Percentiles rank a stretch among this genome's conserved stretches.
Conservation (phyloP, 1,140 invertebrate genomes). For the Neoseiulus cucumeris region DNA sequence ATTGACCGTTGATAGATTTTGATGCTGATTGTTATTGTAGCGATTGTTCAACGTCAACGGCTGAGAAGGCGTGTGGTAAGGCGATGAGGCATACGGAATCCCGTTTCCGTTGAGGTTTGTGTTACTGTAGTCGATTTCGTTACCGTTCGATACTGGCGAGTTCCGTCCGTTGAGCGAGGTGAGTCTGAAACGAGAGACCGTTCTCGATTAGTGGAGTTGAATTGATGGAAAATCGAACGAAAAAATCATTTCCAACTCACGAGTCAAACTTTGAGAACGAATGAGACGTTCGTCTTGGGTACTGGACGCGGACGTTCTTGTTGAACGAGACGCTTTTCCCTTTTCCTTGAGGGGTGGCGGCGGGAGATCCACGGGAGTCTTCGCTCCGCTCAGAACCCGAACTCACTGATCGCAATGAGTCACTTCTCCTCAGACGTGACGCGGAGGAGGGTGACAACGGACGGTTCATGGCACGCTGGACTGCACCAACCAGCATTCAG, state of each 20-base stretch:
- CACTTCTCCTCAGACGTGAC: constrained; percentile 5
- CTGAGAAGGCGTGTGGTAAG: neutral
- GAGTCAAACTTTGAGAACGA: constrained; percentile 7
- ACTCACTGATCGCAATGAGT: constrained; percentile 3
- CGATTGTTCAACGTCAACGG: neutral
- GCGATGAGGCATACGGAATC: constrained; percentile 1
- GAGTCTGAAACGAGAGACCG: neutral
- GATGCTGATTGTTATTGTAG: neutral
- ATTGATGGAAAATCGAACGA: too few species aligned
- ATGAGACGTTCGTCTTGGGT: neutral
- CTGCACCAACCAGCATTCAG: too few species aligned
- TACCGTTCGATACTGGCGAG: neutral
- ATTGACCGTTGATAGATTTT: neutral
- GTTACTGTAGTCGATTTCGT: constrained; percentile 10
- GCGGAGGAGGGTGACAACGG: constrained; percentile 8
- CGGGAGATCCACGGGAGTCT: neutral
- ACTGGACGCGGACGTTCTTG: constrained; percentile 7
- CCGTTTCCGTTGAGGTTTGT: constrained; percentile 1
- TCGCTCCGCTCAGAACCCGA: neutral
- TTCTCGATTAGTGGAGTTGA: too few species aligned
- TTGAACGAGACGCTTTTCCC: constrained; percentile 9
- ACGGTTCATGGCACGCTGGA: too few species aligned
- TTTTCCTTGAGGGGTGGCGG: neutral
- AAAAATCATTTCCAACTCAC: too few species aligned
- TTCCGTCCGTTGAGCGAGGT: constrained; percentile 1